Conservation (phyloP, 1,140 invertebrate species). For the Forficula auricularia region DNA sequence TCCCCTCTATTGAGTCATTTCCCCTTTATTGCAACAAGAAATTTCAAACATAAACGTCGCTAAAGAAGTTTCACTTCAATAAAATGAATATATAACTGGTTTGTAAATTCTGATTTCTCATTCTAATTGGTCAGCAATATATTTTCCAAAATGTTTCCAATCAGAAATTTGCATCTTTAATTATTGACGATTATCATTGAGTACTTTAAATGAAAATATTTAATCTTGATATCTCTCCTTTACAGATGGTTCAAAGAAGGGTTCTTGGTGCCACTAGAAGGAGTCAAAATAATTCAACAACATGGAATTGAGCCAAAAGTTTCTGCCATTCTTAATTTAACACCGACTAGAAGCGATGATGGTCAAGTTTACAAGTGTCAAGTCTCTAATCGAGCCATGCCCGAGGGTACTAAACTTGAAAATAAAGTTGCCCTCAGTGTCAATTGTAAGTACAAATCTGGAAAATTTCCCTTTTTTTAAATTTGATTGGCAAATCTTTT, state of each 20-base stretch:
- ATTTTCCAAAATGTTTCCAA: too few relatives aligned
- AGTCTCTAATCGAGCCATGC: conserved; percentile 74
- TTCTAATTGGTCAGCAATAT: too few relatives aligned
- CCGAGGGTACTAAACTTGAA: conserved; percentile 56
- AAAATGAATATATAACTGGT: too few relatives aligned
- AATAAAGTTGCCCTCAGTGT: conserved; percentile 63
- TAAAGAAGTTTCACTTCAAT: too few relatives aligned
- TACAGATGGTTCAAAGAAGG: conserved; percentile 46
- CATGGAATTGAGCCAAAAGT: too few relatives aligned
- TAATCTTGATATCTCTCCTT: conserved; percentile 7
- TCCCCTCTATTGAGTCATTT: too few relatives aligned
- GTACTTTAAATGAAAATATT: neutral
- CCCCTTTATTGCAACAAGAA: too few relatives aligned
- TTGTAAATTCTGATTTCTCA: neutral
- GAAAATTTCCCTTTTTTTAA: neutral
- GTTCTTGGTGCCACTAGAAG: conserved; percentile 15
- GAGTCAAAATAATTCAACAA: conserved; percentile 22
- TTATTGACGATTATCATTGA: neutral
- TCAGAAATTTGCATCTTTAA: too few relatives aligned
- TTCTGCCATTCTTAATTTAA: conserved; percentile 34
- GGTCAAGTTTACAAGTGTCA: conserved; percentile 62
- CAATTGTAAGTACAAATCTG: conserved; percentile 58
- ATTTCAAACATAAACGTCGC: too few relatives aligned
- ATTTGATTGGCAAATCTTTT: neutral
- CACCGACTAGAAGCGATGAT: conserved; percentile 65